Base-by-base conservation (phyloP, 2,113 vertebrate species). In the Camarhynchus parvulus region DNA sequence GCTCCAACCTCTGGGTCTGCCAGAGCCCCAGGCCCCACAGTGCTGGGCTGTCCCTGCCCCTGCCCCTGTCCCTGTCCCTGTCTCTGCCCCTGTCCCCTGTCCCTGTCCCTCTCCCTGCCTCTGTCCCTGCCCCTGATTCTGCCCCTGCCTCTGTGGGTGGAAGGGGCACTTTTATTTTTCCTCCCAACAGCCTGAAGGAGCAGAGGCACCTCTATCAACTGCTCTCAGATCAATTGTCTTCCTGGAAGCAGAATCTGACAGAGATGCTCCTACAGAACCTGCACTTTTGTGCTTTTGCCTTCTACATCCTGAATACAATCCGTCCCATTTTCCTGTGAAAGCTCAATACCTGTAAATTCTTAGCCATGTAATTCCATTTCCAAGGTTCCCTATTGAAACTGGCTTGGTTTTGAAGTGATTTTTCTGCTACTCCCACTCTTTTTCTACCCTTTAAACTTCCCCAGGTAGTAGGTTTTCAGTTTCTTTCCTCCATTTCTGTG, bases 41-140 rank as follows among this genome's bases (percentile, higher is more conserved):
- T 56, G 74, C 50, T 69, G 5, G 10, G 15, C 46, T 33, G 46
- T 19, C 7, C 31, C 56, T 61, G 23, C 5, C 46, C 10, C 21
- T 49, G 25, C 5, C 27, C 8, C 37, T 63, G 18, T 11, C 9
- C 2, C 23, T 27, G 24, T 1, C 31, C 5, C 31, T n/a, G 13
- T 2, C 13, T 5, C 58, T 27, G n/a, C 9, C 7, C 2, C 59
- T 37, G 15, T 2, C 8, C 8, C 5, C 55, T n/a, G 13, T 12
- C 25, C 9, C 15, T 52, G 27, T 6, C 50, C 10, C 31, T 22
- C 8, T 5, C 20, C 9, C 55, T n/a, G 13, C 13, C 31, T 2
- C 39, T n/a, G 49, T 3, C 46, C 8, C 49, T 25, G 49, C 4
- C 14, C 79, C n/a, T 12, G 31, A 12, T 15, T 14, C 50, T 28